Conservation (phyloP, 2,113 vertebrate species). For the Gambusia holbrooki region DNA sequence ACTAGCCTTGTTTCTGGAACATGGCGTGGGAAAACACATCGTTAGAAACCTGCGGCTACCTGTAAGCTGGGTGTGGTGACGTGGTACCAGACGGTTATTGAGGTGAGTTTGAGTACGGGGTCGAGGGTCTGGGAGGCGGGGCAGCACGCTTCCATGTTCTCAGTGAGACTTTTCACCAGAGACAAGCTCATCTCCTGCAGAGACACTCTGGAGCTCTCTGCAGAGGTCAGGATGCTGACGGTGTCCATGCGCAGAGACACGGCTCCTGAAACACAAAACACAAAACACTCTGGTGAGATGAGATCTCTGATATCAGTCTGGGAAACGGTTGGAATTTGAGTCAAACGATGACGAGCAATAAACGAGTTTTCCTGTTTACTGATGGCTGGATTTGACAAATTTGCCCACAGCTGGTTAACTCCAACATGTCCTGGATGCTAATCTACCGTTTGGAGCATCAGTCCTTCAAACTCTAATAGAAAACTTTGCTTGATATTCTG, state of each 20-base stretch:
- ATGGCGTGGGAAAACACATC: background rate
- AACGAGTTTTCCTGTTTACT: background rate
- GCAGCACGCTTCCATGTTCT: conserved; percentile 90
- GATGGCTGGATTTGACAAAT: too few relatives aligned
- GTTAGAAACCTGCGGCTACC: conserved; percentile 73
- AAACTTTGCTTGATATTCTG: too few relatives aligned
- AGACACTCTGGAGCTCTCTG: conserved; percentile 84
- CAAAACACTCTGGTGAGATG: conserved; percentile 1
- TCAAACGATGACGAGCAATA: background rate
- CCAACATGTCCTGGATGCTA: too few relatives aligned
- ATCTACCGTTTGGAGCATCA: too few relatives aligned
- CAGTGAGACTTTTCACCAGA: conserved; percentile 85
- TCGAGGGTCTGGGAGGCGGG: conserved; percentile 82
- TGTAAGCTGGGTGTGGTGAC: conserved; percentile 87
- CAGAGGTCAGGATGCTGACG: conserved; percentile 81
- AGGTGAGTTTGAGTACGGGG: conserved; percentile 83
- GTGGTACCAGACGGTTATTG: conserved; percentile 84
- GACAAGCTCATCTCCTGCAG: conserved; percentile 87
- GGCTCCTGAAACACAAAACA: conserved; percentile 85
- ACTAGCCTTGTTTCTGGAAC: too few relatives aligned
- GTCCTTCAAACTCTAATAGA: too few relatives aligned
- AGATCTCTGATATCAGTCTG: background rate
- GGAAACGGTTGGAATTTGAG: background rate
- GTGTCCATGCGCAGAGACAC: conserved; percentile 87
- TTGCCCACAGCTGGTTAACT: too few relatives aligned